Evolutionary conservation across 1,140 invertebrate species (phyloP).

Genomic region (Drosophila navojoa): DNA sequence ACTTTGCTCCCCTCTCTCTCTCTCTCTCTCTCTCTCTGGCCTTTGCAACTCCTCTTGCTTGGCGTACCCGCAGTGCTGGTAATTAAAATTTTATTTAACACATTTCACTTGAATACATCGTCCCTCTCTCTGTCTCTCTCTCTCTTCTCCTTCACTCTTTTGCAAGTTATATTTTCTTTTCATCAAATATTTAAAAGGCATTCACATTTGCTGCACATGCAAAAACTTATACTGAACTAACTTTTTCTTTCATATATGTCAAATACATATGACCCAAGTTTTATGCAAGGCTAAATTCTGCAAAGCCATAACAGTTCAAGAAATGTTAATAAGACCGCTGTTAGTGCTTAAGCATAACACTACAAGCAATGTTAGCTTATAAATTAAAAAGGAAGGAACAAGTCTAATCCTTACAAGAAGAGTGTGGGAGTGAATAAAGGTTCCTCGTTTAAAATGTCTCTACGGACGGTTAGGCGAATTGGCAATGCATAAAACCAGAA

Average conservation of each 20-base stretch:
- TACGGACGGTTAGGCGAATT: too few species aligned
- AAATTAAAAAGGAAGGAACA: too few species aligned
- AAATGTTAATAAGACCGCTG: neutral
- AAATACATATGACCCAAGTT: neutral
- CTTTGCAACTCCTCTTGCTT: slow-evolving; percentile 5
- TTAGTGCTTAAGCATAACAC: neutral
- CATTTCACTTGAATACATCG: slow-evolving; percentile 28
- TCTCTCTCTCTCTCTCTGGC: neutral
- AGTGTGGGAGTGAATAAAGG: too few species aligned
- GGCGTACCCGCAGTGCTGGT: slow-evolving; percentile 37
- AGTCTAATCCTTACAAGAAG: too few species aligned
- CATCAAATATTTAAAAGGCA: slow-evolving; percentile 1
- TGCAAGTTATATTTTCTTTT: slow-evolving; percentile 16
- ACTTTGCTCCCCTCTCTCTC: neutral
- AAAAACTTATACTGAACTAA: slow-evolving; percentile 2
- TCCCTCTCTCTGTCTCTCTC: neutral
- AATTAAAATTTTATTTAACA: slow-evolving; percentile 70
- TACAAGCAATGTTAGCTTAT: neutral
- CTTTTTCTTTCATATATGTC: neutral
- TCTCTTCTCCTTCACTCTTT: neutral
- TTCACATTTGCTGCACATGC: slow-evolving; percentile 9
- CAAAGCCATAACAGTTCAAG: neutral
- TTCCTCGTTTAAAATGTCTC: too few species aligned
- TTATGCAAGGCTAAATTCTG: neutral
- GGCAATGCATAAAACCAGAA: neutral